These are phyloP conservation scores for Bergia sp. DNA, from an alignment of 92 coral and sea anemone genomes.

Conservation along the genomic window DNA sequence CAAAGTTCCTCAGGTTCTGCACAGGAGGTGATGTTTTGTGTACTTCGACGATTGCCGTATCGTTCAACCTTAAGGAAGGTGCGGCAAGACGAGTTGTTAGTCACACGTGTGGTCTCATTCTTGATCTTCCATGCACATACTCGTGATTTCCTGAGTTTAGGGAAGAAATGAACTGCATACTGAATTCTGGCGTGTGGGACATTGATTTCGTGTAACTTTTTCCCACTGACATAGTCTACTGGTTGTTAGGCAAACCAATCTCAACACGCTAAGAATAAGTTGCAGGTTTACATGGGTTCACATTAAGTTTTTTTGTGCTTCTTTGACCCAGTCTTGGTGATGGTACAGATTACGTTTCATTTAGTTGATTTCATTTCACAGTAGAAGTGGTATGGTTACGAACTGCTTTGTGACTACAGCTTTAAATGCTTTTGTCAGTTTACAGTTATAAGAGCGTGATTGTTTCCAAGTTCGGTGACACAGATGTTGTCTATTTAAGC, in stretches of 20 bases:
- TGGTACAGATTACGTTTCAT: too few relatives aligned
- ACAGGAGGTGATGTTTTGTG: conserved; percentile 50
- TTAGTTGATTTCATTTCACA: too few relatives aligned
- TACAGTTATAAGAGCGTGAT: too few relatives aligned
- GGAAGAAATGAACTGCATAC: conserved; percentile 50
- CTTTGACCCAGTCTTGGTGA: neutral
- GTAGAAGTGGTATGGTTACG: too few relatives aligned
- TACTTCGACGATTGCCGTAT: conserved; percentile 35
- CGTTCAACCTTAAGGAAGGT: conserved; percentile 45
- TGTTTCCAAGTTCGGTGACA: too few relatives aligned
- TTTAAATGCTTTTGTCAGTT: too few relatives aligned
- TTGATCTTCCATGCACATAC: conserved; percentile 53
- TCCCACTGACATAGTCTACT: neutral
- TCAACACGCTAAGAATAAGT: neutral
- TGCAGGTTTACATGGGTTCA: neutral
- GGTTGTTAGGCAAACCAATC: neutral
- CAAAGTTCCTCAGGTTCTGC: conserved; percentile 64
- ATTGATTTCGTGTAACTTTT: conserved; percentile 42
- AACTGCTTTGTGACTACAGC: too few relatives aligned
- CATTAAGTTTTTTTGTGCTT: neutral
- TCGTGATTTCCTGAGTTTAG: conserved; percentile 37
- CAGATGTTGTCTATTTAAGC: too few relatives aligned
- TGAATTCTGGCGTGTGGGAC: conserved; percentile 48
- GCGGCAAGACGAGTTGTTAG: conserved; percentile 52
- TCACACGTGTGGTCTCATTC: conserved; percentile 55